Conservation (phyloP, 1,140 invertebrate species). For the Heliconius himera region DNA sequence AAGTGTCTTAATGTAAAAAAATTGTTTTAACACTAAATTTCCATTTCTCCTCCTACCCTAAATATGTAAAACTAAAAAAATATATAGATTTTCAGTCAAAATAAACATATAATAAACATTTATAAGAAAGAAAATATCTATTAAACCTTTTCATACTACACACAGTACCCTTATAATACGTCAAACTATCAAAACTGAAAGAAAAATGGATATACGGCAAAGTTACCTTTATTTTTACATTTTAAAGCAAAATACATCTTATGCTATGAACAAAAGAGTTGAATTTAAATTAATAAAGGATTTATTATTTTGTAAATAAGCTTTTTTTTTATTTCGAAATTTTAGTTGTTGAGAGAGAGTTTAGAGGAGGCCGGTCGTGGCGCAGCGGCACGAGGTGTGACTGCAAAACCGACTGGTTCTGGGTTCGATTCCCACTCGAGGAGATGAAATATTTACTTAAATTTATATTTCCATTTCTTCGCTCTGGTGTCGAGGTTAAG, state of each 20-base stretch:
- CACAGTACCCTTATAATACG: slow-evolving; percentile 32
- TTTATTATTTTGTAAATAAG: background rate
- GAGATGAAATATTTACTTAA: too few species aligned
- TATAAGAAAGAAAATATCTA: background rate
- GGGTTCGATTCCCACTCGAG: too few species aligned
- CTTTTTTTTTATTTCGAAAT: background rate
- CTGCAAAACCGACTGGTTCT: too few species aligned
- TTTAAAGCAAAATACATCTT: background rate
- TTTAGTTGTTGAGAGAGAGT: too few species aligned
- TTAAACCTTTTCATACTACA: background rate
- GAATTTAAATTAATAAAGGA: background rate
- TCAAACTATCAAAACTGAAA: slow-evolving; percentile 40
- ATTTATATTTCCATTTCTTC: too few species aligned
- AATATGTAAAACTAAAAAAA: too few species aligned
- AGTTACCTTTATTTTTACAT: slow-evolving; percentile 24
- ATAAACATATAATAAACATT: background rate
- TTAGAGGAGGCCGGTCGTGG: background rate
- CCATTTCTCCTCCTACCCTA: too few species aligned
- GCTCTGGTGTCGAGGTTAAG: too few species aligned
- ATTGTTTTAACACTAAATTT: too few species aligned
- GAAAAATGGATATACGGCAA: slow-evolving; percentile 36
- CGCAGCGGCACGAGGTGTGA: background rate
- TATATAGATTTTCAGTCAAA: background rate
- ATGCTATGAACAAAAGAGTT: background rate
- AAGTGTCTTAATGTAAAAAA: too few species aligned